phyloP scores from a whole-genome alignment of 2,888 invertebrate genomes.

The Thymelicus acteon region DNA sequence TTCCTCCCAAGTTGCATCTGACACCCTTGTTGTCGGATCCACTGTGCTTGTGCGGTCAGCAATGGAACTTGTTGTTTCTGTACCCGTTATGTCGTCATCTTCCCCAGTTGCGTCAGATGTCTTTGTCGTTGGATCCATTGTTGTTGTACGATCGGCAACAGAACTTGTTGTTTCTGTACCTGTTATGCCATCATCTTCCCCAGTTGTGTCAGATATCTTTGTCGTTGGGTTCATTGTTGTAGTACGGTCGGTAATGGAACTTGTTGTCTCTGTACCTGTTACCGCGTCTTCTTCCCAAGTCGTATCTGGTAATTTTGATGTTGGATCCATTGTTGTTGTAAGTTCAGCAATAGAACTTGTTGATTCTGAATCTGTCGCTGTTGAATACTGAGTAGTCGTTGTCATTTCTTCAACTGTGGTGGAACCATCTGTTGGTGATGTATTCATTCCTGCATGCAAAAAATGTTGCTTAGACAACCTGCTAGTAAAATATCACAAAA shows the following conservation, averaged over 20 bases:
- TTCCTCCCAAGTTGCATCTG: no score
- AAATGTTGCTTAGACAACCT: neutral
- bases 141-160: no score
- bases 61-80: slow-evolving; percentile 17
- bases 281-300: neutral
- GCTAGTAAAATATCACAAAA: neutral
- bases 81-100: neutral
- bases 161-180: slow-evolving; percentile 30
- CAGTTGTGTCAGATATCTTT: no score
- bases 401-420: no score
- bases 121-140: no score
- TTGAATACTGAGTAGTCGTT: no score
- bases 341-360: neutral
- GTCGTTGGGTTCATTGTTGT: slow-evolving; percentile 41
- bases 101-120: neutral
- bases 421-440: slow-evolving; percentile 2
- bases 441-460: slow-evolving; percentile 4
- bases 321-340: slow-evolving; percentile 7
- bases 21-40: slow-evolving; percentile 2
- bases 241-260: slow-evolving; percentile 37
- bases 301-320: neutral
- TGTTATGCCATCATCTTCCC: slow-evolving; percentile 39
- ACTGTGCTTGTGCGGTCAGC: neutral
- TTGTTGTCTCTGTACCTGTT: slow-evolving; percentile 9
- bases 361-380: neutral